Percentiles rank a stretch among this genome's conserved stretches.
phyloP scores from a whole-genome alignment of 23 tunicate genomes.

The Styela clava region DNA sequence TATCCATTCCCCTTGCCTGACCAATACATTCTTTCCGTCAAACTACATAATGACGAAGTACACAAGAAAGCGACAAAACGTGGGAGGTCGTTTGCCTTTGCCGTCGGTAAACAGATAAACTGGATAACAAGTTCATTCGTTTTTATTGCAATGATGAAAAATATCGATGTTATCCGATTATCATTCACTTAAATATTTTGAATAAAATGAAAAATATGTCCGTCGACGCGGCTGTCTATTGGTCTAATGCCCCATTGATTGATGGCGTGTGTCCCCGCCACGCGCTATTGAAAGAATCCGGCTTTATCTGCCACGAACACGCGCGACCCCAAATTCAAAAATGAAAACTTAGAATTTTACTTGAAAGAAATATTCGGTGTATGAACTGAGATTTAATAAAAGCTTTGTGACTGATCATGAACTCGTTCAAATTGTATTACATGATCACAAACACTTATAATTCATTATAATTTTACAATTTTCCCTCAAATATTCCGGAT shows the following conservation, averaged over 20 bases:
- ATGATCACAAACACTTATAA: too few species aligned
- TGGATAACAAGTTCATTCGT: not conserved
- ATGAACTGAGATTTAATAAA: too few species aligned
- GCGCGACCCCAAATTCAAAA: not conserved
- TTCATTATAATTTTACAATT: too few species aligned
- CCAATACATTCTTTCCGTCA: too few species aligned
- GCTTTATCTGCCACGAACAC: not conserved
- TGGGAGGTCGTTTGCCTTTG: not conserved
- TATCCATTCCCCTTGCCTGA: too few species aligned
- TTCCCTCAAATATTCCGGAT: too few species aligned
- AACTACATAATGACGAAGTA: too few species aligned
- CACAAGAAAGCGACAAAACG: too few species aligned
- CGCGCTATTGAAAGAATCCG: not conserved
- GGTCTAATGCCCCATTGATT: not conserved
- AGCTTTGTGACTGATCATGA: too few species aligned
- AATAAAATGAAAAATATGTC: not conserved
- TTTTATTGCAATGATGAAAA: not conserved
- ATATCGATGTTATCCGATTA: not conserved
- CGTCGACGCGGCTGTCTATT: not conserved
- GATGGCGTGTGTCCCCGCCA: not conserved
- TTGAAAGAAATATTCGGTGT: too few species aligned
- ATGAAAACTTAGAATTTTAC: not conserved
- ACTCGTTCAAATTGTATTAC: too few species aligned
- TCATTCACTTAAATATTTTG: not conserved
- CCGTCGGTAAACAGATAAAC: not conserved